Conservation (phyloP, 35 echinoderm and acorn worm species). For the Lytechinus variegatus region DNA sequence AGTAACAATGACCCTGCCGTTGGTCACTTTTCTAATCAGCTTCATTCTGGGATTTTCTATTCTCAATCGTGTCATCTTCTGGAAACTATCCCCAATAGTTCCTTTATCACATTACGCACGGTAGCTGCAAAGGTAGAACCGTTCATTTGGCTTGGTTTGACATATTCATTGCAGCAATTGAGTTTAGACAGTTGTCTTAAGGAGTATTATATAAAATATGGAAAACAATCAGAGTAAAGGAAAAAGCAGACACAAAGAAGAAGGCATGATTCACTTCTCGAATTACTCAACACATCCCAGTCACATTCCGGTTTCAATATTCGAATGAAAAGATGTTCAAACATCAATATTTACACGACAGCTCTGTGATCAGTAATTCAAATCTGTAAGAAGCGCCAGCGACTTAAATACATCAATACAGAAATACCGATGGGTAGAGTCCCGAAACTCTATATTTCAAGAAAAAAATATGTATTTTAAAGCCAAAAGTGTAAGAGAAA, state of each 20-base stretch:
- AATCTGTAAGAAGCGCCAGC: background rate
- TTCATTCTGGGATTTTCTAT: background rate
- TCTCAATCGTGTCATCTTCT: background rate
- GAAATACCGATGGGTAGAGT: background rate
- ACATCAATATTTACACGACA: background rate
- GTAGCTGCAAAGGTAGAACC: background rate
- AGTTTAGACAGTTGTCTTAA: background rate
- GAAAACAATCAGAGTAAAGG: background rate
- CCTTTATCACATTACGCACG: background rate
- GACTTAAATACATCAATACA: background rate
- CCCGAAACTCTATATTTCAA: background rate
- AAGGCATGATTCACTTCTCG: background rate
- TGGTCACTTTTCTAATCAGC: constrained; percentile 10
- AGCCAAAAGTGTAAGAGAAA: background rate
- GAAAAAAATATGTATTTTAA: background rate
- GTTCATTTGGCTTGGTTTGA: background rate
- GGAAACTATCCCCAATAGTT: background rate
- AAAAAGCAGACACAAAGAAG: background rate
- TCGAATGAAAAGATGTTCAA: constrained; percentile 7
- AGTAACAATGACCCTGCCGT: constrained; percentile 8
- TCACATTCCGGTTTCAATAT: background rate
- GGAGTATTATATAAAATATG: background rate
- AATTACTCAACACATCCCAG: background rate
- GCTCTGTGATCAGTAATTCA: background rate
- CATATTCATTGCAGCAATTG: background rate